phyloP scores from a whole-genome alignment of 2,888 invertebrate species.

The Aelia acuminata region DNA sequence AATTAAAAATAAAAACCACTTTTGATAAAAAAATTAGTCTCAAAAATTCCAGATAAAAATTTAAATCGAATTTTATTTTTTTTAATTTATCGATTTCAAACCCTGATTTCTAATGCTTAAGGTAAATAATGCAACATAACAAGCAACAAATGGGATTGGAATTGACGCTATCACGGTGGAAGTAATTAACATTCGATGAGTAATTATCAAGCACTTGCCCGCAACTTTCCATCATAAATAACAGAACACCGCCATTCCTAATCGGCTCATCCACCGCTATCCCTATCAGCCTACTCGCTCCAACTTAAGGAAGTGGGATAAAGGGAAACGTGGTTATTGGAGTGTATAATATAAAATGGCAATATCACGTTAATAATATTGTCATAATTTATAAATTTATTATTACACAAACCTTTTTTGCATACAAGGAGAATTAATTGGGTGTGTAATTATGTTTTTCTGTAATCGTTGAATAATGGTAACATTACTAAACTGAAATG shows the following conservation, averaged over 20 bases:
- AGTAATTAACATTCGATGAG: not conserved
- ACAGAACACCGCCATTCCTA: not conserved
- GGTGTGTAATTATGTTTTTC: no score
- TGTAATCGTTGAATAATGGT: no score
- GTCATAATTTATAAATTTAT: no score
- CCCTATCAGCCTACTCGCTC: not conserved
- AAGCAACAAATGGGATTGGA: not conserved
- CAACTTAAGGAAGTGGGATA: not conserved
- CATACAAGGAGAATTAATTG: no score
- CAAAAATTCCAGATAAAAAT: no score
- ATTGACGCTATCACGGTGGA: not conserved
- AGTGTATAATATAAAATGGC: not conserved
- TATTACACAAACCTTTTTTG: no score
- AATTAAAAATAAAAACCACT: no score
- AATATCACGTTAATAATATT: not conserved
- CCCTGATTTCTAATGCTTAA: not conserved
- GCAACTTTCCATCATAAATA: not conserved
- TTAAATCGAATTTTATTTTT: no score
- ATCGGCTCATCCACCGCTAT: not conserved
- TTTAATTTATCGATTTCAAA: no score
- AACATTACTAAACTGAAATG: no score
- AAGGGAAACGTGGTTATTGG: not conserved
- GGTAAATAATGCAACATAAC: not conserved
- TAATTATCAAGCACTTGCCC: not conserved
- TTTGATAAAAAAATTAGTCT: no score